Conservation (phyloP, 53 echinoderm and acorn worm species). For the Hippasteria phrygiana region DNA sequence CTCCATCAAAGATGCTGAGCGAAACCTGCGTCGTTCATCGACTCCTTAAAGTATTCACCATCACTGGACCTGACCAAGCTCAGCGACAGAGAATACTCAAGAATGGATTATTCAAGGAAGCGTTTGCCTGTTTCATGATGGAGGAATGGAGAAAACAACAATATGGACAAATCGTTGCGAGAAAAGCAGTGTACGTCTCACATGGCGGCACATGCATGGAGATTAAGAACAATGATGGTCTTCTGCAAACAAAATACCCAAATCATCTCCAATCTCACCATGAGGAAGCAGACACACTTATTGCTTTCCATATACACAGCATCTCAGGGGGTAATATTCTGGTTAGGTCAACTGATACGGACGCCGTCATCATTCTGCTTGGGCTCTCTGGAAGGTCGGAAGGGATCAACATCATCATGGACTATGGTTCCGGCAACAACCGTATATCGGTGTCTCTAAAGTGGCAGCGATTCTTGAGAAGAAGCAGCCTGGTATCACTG, state of each 20-base stretch:
- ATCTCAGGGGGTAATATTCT: conserved; percentile 29
- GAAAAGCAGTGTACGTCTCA: conserved; percentile 27
- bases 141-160: conserved; percentile 27
- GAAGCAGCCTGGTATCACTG: conserved; percentile 39
- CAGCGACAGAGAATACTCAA: conserved; percentile 42
- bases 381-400: conserved; percentile 38
- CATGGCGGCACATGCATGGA: no score
- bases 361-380: no score
- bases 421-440: conserved; percentile 59
- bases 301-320: conserved; percentile 41
- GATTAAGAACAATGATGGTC: no score
- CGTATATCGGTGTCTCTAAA: conserved; percentile 35
- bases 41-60: conserved; percentile 38
- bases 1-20: conserved; percentile 65
- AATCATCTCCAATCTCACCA: conserved; percentile 29
- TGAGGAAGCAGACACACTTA: conserved; percentile 61
- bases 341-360: no score
- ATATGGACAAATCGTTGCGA: conserved; percentile 21
- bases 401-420: conserved; percentile 57
- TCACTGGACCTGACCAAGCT: conserved; percentile 66
- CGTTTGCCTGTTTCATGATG: conserved; percentile 10
- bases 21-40: conserved; percentile 10
- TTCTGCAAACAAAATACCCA: conserved; percentile 43
- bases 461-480: conserved; percentile 32
- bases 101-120: conserved; percentile 43